These are phyloP conservation scores for Oreochromis spilurus DNA, from an alignment of 2,113 vertebrate species.

Conservation along the genomic window DNA sequence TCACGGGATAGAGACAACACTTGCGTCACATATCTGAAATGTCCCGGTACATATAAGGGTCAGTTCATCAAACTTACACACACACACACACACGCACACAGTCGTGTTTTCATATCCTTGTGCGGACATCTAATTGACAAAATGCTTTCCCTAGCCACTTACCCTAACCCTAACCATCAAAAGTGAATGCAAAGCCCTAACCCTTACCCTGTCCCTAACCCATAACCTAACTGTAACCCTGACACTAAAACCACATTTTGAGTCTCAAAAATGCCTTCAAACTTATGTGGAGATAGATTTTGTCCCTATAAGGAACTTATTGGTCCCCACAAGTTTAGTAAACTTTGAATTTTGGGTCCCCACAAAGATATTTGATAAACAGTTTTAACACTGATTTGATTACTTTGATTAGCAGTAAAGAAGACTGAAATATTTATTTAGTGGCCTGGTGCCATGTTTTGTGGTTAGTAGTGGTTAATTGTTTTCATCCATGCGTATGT, in stretches of 20 bases:
- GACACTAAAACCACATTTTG: background rate
- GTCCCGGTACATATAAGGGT: background rate
- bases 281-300: background rate
- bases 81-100: background rate
- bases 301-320: background rate
- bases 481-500: slow-evolving; percentile 2
- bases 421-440: background rate
- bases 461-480: background rate
- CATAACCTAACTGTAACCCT: background rate
- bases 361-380: background rate
- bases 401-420: background rate
- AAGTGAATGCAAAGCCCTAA: background rate
- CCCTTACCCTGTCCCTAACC: background rate
- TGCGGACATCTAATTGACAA: background rate
- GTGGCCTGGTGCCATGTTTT: background rate
- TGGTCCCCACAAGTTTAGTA: background rate
- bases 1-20: background rate
- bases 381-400: background rate
- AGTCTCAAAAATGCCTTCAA: background rate
- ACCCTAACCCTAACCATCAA: background rate
- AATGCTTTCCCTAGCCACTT: background rate
- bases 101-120: background rate
- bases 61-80: background rate
- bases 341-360: background rate
- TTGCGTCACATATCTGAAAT: background rate